Percentiles rank a stretch among this genome's conserved stretches.
These are phyloP conservation scores for Eueides isabella DNA, from an alignment of 1,140 invertebrate genomes.

Conservation along the genomic window DNA sequence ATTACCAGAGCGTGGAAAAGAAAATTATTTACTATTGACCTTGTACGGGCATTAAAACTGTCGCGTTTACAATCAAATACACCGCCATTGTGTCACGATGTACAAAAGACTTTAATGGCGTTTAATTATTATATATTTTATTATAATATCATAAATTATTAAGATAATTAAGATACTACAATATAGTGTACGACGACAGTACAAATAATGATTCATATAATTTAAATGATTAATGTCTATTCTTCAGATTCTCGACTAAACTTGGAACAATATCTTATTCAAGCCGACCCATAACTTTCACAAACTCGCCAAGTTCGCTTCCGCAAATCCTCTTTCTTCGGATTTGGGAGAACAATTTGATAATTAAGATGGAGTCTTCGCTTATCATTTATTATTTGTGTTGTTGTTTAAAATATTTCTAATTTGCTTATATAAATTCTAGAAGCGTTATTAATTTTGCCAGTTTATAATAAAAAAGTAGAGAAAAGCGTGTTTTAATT, in stretches of 20 bases:
- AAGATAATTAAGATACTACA: background rate
- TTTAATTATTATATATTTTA: too few relatives aligned
- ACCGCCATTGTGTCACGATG: too few relatives aligned
- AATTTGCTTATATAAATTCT: too few relatives aligned
- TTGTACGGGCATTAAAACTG: too few relatives aligned
- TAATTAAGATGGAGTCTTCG: background rate
- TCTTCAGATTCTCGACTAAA: background rate
- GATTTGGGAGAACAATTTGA: background rate
- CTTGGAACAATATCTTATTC: background rate
- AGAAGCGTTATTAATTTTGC: too few relatives aligned
- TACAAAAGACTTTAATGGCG: too few relatives aligned
- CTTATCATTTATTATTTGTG: background rate
- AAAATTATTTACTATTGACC: too few relatives aligned
- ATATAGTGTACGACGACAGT: background rate
- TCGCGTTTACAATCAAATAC: too few relatives aligned
- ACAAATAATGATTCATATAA: background rate
- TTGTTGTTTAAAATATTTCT: background rate
- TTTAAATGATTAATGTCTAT: slow-evolving; percentile 1
- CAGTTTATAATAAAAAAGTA: too few relatives aligned
- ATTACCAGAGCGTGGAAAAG: too few relatives aligned
- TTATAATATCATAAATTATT: too few relatives aligned
- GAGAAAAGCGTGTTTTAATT: too few relatives aligned
- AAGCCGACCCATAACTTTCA: background rate
- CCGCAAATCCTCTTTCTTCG: slow-evolving; percentile 6
- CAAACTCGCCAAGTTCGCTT: background rate